Conservation (phyloP, 2,888 invertebrate genomes). For the Tachystola acroxantha region DNA sequence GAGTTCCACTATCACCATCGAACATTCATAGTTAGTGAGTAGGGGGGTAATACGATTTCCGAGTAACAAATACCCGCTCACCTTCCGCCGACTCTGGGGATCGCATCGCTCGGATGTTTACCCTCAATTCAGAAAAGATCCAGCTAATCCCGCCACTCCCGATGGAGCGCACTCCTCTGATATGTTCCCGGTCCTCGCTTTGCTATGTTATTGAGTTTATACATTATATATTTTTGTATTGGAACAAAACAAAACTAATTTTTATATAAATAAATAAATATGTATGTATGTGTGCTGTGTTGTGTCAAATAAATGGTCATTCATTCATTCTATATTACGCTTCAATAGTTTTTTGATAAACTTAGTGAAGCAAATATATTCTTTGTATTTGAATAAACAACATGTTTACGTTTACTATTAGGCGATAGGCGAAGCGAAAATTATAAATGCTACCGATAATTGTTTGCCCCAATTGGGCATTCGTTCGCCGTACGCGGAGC, state of each 20-base stretch:
- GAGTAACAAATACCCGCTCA: conserved; percentile 44
- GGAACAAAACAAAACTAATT: not conserved
- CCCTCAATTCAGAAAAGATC: conserved; percentile 65
- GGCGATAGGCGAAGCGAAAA: too few species aligned
- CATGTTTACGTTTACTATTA: too few species aligned
- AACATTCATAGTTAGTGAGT: conserved; percentile 13
- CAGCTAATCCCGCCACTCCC: conserved; percentile 57
- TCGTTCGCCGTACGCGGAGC: conserved; percentile 36
- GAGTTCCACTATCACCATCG: not conserved
- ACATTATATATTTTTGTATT: not conserved
- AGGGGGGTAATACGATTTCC: conserved; percentile 40
- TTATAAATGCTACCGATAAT: not conserved
- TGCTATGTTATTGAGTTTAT: not conserved
- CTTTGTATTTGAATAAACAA: too few species aligned
- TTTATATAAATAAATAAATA: not conserved
- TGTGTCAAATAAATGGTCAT: too few species aligned
- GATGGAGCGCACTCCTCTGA: conserved; percentile 37
- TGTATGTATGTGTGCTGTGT: too few species aligned
- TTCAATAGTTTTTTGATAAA: too few species aligned
- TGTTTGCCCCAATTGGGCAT: conserved; percentile 14
- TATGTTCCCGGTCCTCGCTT: conserved; percentile 20
- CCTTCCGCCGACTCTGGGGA: conserved; percentile 41
- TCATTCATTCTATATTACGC: too few species aligned
- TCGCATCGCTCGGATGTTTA: conserved; percentile 52
- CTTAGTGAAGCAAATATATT: too few species aligned